Conservation (phyloP, 2,797 vertebrate species). For the Galaxias olidus region DNA sequence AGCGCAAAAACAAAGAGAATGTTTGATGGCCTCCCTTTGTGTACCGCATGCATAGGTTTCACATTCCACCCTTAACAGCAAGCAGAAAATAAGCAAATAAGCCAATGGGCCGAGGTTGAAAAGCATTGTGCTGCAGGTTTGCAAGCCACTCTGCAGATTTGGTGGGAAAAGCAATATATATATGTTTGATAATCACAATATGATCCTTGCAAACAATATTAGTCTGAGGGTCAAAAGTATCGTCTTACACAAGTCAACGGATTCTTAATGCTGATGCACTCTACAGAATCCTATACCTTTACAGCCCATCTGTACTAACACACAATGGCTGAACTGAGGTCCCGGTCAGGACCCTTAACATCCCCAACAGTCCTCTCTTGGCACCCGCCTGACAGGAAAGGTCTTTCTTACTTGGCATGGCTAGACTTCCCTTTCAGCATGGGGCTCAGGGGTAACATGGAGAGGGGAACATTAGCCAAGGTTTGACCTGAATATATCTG, state of each 20-base stretch:
- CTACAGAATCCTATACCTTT: too few species aligned
- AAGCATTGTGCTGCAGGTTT: conserved; percentile 45
- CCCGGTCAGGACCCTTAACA: not conserved
- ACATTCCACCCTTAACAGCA: conserved; percentile 3
- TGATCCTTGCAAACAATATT: conserved; percentile 57
- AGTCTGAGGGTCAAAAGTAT: conserved; percentile 69
- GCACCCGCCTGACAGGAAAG: not conserved
- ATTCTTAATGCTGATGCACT: conserved; percentile 60
- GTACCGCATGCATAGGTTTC: not conserved
- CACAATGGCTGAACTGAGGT: too few species aligned
- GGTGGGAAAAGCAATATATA: conserved; percentile 29
- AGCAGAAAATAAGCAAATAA: not conserved
- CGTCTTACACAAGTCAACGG: conserved; percentile 62
- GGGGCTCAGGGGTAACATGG: conserved; percentile 59
- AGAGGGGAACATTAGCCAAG: conserved; percentile 55
- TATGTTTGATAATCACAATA: conserved; percentile 44
- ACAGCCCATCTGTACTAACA: too few species aligned
- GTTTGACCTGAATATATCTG: conserved; percentile 58
- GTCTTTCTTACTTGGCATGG: conserved; percentile 52
- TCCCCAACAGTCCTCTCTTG: not conserved
- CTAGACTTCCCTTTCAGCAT: conserved; percentile 65
- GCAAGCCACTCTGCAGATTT: conserved; percentile 50
- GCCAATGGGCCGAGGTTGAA: conserved; percentile 25
- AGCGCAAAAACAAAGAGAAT: conserved; percentile 50
- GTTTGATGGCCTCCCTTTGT: conserved; percentile 52